Evolutionary conservation across 2,113 vertebrate genomes (phyloP).

Genomic region (Chionomys nivalis): DNA sequence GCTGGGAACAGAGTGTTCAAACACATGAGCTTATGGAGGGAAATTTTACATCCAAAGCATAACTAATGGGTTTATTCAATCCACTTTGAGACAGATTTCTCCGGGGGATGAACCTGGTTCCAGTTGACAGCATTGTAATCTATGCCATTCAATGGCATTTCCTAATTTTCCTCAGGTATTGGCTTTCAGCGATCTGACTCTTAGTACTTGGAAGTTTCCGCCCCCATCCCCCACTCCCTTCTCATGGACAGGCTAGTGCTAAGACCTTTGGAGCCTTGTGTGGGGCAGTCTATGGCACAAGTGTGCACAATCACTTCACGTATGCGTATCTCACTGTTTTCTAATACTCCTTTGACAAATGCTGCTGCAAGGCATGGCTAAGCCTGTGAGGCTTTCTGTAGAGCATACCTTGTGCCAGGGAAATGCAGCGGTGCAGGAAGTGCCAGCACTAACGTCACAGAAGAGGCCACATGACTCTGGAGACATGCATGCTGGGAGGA

Average conservation of each 20-base stretch:
- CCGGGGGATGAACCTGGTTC: background rate
- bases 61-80: background rate
- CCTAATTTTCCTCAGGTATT: background rate
- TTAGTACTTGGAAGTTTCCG: background rate
- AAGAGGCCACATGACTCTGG: background rate
- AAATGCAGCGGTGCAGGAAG: accelerated
- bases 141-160: background rate
- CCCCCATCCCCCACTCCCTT: background rate
- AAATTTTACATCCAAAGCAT: background rate
- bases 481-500: accelerated
- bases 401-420: too few relatives aligned
- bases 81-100: background rate
- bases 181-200: background rate
- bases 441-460: accelerated
- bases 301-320: accelerated
- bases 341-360: background rate
- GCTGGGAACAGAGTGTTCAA: background rate
- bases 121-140: background rate
- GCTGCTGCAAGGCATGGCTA: accelerated
- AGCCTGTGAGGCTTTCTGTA: accelerated
- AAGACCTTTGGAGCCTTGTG: background rate
- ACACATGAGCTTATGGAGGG: background rate
- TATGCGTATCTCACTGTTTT: background rate
- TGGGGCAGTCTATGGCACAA: background rate
- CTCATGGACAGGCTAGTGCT: accelerated